Evolutionary conservation across 53 echinoderm and acorn worm species (phyloP), one percentile per base, ranked within the genome.

Genomic region (Actinopyga echinites): DNA sequence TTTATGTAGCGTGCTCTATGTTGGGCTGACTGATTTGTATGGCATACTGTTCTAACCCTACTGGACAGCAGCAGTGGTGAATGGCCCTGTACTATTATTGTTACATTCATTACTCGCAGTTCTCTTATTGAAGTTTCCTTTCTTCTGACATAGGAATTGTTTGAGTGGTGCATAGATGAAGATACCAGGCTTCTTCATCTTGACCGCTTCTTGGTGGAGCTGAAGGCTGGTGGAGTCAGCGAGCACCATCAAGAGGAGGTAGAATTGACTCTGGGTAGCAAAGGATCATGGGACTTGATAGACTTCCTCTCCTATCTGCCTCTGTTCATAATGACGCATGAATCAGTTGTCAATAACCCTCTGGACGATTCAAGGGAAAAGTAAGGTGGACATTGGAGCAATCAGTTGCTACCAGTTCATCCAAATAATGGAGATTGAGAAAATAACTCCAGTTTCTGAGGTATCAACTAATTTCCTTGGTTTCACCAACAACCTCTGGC

Each of bases 251-350:
- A 90, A 56, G 89, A 92, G 35, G 97, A 97, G 65, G 94, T 90
- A 31, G 65, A 85, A 28, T 78, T 74, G 40, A 92, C 92, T 8
- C 84, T 97, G 31, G 94, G 94, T 17, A 84, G 84, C 56, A 74
- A 94, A 37, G 97, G 92, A 64, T 83, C 84, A 17, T 83, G 94
- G 68, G 97, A 97, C 63, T 56, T 97, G 75, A 83, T 97, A 19
- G 93, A 93, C 56, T 97, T 94, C 75, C 77, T 97, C n/a, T 88
- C 94, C 0, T 97, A 97, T 52, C 79, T 97, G 37, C 97, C 97
- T 3, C 87, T 97, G 5, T 97, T 97, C 40, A 80, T 97, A 35
- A 90, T 97, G 91, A 90, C 91, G 33, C 97, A 97, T 74, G 79
- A 90, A 28, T 94, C 97, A n/a, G 97, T 97, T 6, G 94, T 97